Conservation (phyloP, 2,113 vertebrate genomes). For the Rhombomys opimus region DNA sequence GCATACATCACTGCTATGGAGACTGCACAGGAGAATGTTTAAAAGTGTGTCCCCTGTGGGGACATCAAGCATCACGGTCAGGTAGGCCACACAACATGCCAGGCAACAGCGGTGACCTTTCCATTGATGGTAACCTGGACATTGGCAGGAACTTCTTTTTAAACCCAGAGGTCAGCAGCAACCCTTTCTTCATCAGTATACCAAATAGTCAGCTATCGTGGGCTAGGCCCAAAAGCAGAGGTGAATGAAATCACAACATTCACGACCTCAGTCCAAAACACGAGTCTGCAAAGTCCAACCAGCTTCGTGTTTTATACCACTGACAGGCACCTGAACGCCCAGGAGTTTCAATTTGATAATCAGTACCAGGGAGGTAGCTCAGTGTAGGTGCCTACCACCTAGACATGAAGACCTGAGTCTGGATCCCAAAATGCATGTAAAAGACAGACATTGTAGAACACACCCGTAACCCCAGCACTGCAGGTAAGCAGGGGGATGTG, state of each 20-base stretch:
- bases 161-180: neutral
- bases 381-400: neutral
- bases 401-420: neutral
- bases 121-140: neutral
- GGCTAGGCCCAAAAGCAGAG: neutral
- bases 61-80: neutral
- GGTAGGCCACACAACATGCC: neutral
- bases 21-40: neutral
- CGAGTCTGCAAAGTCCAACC: neutral
- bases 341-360: neutral
- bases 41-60: neutral
- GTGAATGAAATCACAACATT: constrained; percentile 1
- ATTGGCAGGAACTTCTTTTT: neutral
- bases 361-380: neutral
- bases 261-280: constrained; percentile 16
- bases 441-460: too few species aligned
- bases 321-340: neutral
- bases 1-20: neutral
- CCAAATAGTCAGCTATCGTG: neutral
- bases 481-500: neutral
- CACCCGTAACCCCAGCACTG: neutral
- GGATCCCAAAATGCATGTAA: neutral
- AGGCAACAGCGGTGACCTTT: neutral
- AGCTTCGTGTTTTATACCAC: neutral
- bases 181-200: constrained; percentile 3